Percentiles rank a stretch among this genome's conserved stretches.
Evolutionary conservation across 2,888 invertebrate genomes (phyloP).

Genomic region (Drosophila trichaetosa): DNA sequence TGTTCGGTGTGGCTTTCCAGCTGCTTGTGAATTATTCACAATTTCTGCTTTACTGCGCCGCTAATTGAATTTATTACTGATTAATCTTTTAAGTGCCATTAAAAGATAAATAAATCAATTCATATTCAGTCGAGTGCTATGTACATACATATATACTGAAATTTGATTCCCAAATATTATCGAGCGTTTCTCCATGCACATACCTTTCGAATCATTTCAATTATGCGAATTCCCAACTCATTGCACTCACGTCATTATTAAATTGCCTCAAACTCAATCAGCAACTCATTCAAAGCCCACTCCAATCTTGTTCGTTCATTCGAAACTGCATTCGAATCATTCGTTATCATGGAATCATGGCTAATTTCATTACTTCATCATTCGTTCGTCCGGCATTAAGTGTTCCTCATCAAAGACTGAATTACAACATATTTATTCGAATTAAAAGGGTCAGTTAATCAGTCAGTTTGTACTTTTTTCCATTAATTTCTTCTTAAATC

Average conservation of each 20-base stretch:
- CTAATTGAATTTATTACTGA: conserved; percentile 8
- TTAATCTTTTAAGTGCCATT: conserved; percentile 3
- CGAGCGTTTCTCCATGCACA: not conserved
- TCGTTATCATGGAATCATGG: not conserved
- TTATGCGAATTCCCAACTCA: not conserved
- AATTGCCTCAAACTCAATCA: not conserved
- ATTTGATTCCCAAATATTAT: not conserved
- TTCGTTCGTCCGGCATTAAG: not conserved
- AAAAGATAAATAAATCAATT: conserved; percentile 1
- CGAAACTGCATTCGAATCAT: not conserved
- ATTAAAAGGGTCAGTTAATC: not conserved
- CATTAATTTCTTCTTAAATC: not conserved
- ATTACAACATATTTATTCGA: not conserved
- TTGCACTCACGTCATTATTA: not conserved
- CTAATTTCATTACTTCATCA: not conserved
- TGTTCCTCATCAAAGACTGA: not conserved
- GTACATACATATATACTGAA: not conserved
- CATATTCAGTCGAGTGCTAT: not conserved
- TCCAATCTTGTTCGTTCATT: not conserved
- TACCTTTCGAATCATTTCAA: not conserved
- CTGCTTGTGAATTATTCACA: conserved; percentile 13
- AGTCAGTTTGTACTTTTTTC: too few relatives aligned
- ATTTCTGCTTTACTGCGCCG: not conserved
- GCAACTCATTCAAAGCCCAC: not conserved
- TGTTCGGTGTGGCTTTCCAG: conserved; percentile 5